These are phyloP conservation scores for Lycocorax pyrrhopterus DNA, from an alignment of 2,113 vertebrate genomes.

Conservation along the genomic window DNA sequence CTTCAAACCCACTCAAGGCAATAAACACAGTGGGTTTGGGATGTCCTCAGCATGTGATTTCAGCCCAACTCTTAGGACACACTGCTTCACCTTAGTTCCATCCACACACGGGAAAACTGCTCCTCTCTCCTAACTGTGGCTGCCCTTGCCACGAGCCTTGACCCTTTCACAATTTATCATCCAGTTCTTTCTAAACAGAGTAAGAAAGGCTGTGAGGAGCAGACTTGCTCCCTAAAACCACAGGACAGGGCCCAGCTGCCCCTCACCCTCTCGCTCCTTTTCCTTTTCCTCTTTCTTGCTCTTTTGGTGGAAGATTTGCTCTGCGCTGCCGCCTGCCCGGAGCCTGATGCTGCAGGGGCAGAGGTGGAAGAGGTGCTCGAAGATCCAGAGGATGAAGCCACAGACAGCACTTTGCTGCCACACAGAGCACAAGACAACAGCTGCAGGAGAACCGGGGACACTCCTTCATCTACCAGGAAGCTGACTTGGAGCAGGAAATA, in stretches of 20 bases:
- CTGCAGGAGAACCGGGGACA: conserved; percentile 92
- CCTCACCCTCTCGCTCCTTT: conserved; percentile 92
- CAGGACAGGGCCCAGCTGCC: background rate
- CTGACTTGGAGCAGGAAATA: conserved; percentile 98
- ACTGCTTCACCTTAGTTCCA: background rate
- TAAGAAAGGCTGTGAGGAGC: background rate
- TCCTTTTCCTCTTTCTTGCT: conserved; percentile 98
- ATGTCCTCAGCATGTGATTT: background rate
- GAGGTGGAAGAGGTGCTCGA: conserved; percentile 72
- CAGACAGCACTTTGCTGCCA: conserved; percentile 93
- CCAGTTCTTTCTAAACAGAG: background rate
- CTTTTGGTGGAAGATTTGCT: conserved; percentile 94
- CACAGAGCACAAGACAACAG: conserved; percentile 95
- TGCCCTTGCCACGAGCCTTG: background rate
- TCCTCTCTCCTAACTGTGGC: background rate
- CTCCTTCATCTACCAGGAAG: conserved; percentile 96
- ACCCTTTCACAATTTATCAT: background rate
- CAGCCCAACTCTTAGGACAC: background rate
- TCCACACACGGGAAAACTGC: background rate
- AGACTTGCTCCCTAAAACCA: background rate
- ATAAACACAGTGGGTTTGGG: background rate
- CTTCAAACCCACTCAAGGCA: background rate
- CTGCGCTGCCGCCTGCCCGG: conserved; percentile 81
- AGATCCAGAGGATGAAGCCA: conserved; percentile 73
- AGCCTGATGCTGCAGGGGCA: conserved; percentile 50